Evolutionary conservation across 2,797 vertebrate species (phyloP).

Genomic region (Sylvia borin): DNA sequence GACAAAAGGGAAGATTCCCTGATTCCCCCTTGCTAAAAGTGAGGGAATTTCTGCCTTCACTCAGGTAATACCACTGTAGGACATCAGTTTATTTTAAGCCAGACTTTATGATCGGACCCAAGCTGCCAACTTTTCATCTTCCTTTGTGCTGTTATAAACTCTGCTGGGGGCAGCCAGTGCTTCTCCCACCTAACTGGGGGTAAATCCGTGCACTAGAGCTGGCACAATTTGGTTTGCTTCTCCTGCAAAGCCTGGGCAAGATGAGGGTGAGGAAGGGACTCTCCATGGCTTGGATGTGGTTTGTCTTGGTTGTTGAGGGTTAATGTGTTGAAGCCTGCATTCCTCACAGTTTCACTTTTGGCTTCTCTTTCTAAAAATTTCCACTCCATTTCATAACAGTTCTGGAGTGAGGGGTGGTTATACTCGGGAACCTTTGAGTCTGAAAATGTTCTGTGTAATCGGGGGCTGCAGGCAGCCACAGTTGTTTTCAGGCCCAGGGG

Average conservation of each 20-base stretch:
- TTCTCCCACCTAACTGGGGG: background rate
- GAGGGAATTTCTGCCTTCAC: background rate
- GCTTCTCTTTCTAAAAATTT: constrained; percentile 53
- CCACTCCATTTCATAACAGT: constrained; percentile 44
- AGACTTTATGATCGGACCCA: accelerated
- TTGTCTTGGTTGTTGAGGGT: background rate
- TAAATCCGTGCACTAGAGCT: accelerated
- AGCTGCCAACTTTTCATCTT: background rate
- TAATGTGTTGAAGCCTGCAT: background rate
- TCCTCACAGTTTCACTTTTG: constrained; percentile 18
- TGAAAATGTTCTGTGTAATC: background rate
- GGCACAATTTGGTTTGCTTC: background rate
- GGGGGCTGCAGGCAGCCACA: background rate
- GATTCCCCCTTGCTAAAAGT: background rate
- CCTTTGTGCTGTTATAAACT: background rate
- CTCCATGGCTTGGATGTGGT: background rate
- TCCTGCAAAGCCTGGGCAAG: background rate
- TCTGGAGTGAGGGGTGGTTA: constrained; percentile 33
- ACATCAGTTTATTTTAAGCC: background rate
- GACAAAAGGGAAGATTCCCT: too few relatives aligned
- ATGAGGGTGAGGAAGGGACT: background rate
- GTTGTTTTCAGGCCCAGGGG: background rate
- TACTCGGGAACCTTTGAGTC: background rate
- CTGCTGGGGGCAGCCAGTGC: background rate
- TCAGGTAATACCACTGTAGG: background rate